Base-by-base conservation (phyloP, 2,113 vertebrate genomes). In the Capricornis sumatraensis region DNA sequence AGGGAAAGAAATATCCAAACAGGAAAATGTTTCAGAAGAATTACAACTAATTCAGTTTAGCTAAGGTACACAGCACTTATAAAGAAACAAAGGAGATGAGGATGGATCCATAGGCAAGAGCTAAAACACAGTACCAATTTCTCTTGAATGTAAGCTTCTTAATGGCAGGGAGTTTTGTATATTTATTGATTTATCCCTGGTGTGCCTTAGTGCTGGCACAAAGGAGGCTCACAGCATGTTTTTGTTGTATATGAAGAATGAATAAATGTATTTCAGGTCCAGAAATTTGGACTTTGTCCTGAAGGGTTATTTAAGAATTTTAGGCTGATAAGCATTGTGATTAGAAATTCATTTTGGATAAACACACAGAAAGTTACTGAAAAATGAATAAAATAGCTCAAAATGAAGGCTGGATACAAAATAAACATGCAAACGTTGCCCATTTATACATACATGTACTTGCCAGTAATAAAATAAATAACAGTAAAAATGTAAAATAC, bases 261-360 rank as follows among this genome's bases (percentile, higher is more conserved):
- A 89, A 91, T 81, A 10, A 52, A 33, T 47, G 10, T 58, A 55
- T 45, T 14, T 92, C 25, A 27, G 25, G 15, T 16, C 27, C 88
- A 57, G 40, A 93, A 96, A 33, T 87, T 79, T 21, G 3, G 7
- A 90, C 28, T 78, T 97, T 57, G 17, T 64, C 86, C 47, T 95
- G 13, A 60, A 76, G 60, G 5, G 2, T 79, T 47, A 76, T n/a
- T 85, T 52, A 83, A 89, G 12, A 10, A 76, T 74, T 93, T 97
- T 50, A 62, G 78, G 27, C 25, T 57, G 50, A 10, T 62, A 17
- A 71, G 8, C 82, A 81, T 50, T 50, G 27, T 45, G 43, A 25
- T 23, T 84, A 95, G 40, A 84, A 28, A 21, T 76, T 89, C 71
- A 58, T 64, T 97, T 95, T 87, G 25, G n/a, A 33, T 84, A 95